A percentile compares a stretch with the other conserved stretches of the same genome.
Conservation (phyloP, 2,113 vertebrate species). For the Hippocampus mohnikei region DNA sequence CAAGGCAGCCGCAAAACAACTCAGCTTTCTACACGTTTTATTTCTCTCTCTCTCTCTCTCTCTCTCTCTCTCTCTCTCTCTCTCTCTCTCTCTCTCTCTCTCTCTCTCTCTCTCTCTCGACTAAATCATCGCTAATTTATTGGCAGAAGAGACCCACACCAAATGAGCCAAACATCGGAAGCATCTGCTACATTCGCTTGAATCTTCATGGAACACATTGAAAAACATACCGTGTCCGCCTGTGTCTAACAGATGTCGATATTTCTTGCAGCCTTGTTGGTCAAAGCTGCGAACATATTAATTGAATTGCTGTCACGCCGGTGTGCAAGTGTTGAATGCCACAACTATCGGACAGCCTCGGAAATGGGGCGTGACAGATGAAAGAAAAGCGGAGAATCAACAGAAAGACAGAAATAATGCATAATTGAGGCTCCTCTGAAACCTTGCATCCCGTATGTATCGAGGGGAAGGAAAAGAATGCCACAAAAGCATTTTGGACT, state of each 20-base stretch:
- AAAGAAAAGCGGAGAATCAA: slow-evolving; percentile 32
- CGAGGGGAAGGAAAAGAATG: slow-evolving; percentile 3
- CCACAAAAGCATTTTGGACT: not conserved
- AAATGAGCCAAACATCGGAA: slow-evolving; percentile 36
- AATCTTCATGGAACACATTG: slow-evolving; percentile 48
- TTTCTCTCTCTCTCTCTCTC: too few relatives aligned
- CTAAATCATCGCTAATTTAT: not conserved
- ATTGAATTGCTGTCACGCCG: slow-evolving; percentile 66
- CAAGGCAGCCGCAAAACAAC: not conserved
- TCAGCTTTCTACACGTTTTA: not conserved
- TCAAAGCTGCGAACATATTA: slow-evolving; percentile 60
- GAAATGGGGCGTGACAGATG: slow-evolving; percentile 39
- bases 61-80: too few relatives aligned
- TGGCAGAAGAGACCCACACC: not conserved
- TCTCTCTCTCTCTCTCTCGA: too few relatives aligned
- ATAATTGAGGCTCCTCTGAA: slow-evolving; percentile 53
- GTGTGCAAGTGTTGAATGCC: slow-evolving; percentile 42
- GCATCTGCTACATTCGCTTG: slow-evolving; percentile 33
- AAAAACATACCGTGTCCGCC: slow-evolving; percentile 34
- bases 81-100: too few relatives aligned
- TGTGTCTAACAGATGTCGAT: slow-evolving; percentile 59
- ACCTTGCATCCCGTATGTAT: slow-evolving; percentile 32
- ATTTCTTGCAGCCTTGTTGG: slow-evolving; percentile 54
- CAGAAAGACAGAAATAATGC: slow-evolving; percentile 45
- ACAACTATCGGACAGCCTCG: slow-evolving; percentile 43